Conservation (phyloP, 2,888 invertebrate genomes). For the Lasioglossum malachurum region DNA sequence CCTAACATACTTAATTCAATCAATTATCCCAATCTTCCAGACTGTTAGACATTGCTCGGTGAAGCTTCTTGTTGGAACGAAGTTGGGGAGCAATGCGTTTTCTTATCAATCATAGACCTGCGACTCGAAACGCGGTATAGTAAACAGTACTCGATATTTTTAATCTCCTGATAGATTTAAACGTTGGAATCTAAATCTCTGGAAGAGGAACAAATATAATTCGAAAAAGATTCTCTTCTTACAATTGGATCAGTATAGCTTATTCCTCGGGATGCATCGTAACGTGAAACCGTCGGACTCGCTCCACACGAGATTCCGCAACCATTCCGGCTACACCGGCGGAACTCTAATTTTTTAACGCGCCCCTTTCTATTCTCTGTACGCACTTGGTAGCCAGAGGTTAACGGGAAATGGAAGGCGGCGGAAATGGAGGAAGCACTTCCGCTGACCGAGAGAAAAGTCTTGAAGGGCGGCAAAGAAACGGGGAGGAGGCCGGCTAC, state of each 20-base stretch:
- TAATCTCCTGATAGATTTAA: background rate
- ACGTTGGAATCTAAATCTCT: too few species aligned
- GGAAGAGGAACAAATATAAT: too few species aligned
- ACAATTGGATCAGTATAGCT: too few species aligned
- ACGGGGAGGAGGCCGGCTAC: conserved; percentile 19
- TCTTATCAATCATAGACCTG: background rate
- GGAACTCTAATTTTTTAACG: conserved; percentile 23
- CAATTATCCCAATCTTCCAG: background rate
- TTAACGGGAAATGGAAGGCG: background rate
- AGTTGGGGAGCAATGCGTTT: background rate
- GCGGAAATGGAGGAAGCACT: conserved; percentile 22
- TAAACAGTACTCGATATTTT: background rate
- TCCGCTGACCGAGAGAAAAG: conserved; percentile 38
- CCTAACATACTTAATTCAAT: too few species aligned
- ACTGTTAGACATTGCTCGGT: background rate
- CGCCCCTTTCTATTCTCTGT: background rate
- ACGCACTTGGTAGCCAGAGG: background rate
- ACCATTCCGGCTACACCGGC: background rate
- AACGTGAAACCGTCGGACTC: background rate
- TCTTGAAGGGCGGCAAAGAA: conserved; percentile 20
- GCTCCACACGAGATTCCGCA: background rate
- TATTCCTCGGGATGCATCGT: background rate
- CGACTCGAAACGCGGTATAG: background rate
- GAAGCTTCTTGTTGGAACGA: background rate
- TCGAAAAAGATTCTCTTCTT: too few species aligned